Evolutionary conservation across 1,140 invertebrate genomes (phyloP).

Genomic region (Rhagoletis zephyria): DNA sequence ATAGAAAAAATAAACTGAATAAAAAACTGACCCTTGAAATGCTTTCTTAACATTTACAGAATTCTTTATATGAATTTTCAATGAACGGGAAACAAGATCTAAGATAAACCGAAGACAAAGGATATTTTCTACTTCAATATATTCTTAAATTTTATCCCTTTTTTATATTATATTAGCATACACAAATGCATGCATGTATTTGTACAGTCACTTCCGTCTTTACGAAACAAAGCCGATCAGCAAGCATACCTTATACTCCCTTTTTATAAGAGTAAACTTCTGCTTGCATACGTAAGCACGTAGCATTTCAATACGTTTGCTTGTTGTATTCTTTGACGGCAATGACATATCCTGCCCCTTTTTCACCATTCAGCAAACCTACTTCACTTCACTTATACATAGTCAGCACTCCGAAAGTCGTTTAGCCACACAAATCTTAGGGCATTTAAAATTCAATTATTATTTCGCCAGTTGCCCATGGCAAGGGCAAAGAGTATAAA

Average conservation of each 20-base stretch:
- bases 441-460: constrained; percentile 41
- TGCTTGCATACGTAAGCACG: background rate
- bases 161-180: too few relatives aligned
- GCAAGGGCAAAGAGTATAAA: background rate
- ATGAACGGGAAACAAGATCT: too few relatives aligned
- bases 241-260: background rate
- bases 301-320: background rate
- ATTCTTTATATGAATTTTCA: too few relatives aligned
- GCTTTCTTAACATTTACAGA: too few relatives aligned
- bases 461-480: background rate
- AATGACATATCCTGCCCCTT: background rate
- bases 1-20: too few relatives aligned
- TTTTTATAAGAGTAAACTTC: background rate
- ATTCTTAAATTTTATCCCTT: too few relatives aligned
- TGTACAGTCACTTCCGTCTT: background rate
- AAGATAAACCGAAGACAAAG: too few relatives aligned
- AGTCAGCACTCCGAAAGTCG: background rate
- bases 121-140: too few relatives aligned
- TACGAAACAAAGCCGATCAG: background rate
- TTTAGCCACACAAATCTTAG: constrained; percentile 4
- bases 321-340: background rate
- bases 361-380: background rate
- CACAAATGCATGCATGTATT: background rate
- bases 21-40: too few relatives aligned
- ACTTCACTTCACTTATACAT: background rate